Conservation (phyloP, 2,797 vertebrate species). For the Hypotaenidia okinawae region DNA sequence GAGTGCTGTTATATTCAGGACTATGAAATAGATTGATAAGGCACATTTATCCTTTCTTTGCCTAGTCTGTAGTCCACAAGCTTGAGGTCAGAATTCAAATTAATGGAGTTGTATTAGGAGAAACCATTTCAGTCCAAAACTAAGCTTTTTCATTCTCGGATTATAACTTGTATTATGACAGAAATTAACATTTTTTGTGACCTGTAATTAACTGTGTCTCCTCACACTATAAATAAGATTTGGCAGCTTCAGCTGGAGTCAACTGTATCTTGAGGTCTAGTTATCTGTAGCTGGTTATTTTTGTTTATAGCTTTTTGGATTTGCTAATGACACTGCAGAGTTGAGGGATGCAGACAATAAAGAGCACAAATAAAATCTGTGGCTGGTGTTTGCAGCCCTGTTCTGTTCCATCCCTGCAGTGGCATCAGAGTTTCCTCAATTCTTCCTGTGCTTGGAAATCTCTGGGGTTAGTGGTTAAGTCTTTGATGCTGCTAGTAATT, state of each 20-base stretch:
- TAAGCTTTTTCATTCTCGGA: neutral
- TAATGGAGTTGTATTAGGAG: neutral
- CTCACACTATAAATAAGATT: neutral
- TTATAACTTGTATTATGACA: neutral
- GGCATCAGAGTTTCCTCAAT: constrained; percentile 2
- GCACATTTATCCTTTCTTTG: neutral
- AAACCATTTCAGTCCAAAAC: neutral
- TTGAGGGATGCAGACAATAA: neutral
- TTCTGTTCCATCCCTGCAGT: neutral
- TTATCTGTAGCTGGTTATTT: neutral
- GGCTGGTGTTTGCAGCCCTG: neutral
- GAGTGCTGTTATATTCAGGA: neutral
- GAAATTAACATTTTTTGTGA: constrained; percentile 26
- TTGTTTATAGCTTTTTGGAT: constrained; percentile 22
- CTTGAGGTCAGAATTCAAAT: neutral
- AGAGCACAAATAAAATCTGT: neutral
- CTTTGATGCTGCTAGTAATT: constrained; percentile 71
- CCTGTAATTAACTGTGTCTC: neutral
- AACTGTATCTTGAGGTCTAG: neutral
- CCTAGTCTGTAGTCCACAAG: neutral
- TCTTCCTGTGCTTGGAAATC: constrained; percentile 23
- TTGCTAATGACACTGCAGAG: neutral
- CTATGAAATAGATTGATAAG: neutral
- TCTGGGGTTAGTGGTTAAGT: neutral
- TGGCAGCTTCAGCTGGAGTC: neutral